Percentiles rank a stretch among this genome's conserved stretches.
phyloP scores from a whole-genome alignment of 2,888 invertebrate genomes.

The Campaea margaritaria region DNA sequence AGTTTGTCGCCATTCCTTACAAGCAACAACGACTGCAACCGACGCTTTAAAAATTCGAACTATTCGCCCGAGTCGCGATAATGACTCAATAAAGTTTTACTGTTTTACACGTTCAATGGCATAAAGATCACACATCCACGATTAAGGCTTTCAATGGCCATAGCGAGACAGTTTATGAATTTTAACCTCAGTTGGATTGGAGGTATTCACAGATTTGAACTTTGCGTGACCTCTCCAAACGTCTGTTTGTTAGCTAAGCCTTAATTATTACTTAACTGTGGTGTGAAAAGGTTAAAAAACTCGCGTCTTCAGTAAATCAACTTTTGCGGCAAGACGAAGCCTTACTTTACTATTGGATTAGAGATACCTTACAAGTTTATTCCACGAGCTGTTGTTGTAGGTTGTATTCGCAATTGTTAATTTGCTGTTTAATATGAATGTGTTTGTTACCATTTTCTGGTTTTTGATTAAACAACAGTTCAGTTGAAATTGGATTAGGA shows the following conservation, averaged over 20 bases:
- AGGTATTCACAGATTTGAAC: conserved; percentile 9
- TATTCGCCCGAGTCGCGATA: conserved; percentile 32
- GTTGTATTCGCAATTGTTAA: conserved; percentile 29
- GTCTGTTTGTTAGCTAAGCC: conserved; percentile 6
- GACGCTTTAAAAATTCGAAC: conserved; percentile 31
- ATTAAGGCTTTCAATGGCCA: conserved; percentile 28
- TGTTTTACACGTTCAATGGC: conserved; percentile 25
- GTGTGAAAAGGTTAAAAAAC: conserved; percentile 29
- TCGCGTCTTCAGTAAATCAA: conserved; percentile 25
- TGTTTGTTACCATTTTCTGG: no score
- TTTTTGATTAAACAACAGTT: no score
- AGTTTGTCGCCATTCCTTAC: conserved; percentile 30
- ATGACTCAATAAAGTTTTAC: conserved; percentile 41
- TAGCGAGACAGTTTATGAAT: conserved; percentile 22
- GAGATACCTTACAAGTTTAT: conserved; percentile 53
- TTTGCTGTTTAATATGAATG: conserved; percentile 12
- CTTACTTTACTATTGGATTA: conserved; percentile 64
- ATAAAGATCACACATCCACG: conserved; percentile 20
- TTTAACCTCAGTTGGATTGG: conserved; percentile 12
- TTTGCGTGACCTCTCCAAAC: conserved; percentile 24
- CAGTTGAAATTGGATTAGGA: no score
- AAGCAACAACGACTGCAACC: conserved; percentile 1
- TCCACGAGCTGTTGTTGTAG: conserved; percentile 36
- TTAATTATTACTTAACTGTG: background rate
- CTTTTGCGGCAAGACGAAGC: conserved; percentile 53